Conservation (phyloP, 2,113 vertebrate species). For the Toxotes chatareus region DNA sequence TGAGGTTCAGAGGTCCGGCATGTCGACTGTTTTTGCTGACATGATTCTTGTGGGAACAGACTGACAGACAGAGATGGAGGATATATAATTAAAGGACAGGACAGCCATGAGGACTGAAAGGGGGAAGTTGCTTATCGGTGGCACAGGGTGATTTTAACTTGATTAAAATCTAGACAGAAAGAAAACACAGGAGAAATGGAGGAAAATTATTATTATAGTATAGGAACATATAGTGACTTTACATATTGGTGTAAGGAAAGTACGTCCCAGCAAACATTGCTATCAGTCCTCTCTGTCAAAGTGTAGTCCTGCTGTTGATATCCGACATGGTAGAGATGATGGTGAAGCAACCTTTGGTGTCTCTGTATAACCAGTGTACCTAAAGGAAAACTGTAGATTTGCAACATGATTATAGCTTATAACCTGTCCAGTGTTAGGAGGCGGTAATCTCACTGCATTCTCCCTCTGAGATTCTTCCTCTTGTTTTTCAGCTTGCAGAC, state of each 20-base stretch:
- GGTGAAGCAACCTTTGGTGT: not conserved
- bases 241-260: conserved; percentile 5
- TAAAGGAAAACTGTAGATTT: not conserved
- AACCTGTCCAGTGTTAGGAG: not conserved
- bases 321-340: not conserved
- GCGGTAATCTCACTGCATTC: no score
- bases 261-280: not conserved
- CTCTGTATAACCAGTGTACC: not conserved
- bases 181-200: not conserved
- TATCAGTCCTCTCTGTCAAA: not conserved
- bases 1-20: conserved; percentile 59
- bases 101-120: conserved; percentile 11
- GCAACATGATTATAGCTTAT: not conserved
- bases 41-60: conserved; percentile 43
- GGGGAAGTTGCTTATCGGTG: conserved; percentile 41
- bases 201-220: conserved; percentile 31
- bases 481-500: not conserved
- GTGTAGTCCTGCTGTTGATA: not conserved
- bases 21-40: conserved; percentile 24
- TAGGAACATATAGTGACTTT: not conserved
- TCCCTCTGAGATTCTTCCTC: no score
- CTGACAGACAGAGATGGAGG: conserved; percentile 22
- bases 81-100: conserved; percentile 42
- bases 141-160: conserved; percentile 56
- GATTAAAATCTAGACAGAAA: conserved; percentile 44